Conservation (phyloP, 2,113 vertebrate genomes). For the Peromyscus polionotus region DNA sequence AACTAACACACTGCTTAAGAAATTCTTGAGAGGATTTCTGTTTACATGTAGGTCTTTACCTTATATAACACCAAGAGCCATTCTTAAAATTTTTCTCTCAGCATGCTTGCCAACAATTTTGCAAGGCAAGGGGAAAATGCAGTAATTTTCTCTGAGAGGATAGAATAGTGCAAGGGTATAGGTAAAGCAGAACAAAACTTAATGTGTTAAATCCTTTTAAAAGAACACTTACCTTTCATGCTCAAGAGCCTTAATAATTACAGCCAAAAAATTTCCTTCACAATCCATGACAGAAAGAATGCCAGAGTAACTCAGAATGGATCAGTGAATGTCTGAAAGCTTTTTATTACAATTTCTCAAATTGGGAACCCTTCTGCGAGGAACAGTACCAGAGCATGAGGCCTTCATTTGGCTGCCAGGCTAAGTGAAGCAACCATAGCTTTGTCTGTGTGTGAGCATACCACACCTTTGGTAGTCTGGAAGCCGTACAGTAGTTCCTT, state of each 20-base stretch:
- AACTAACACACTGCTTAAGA: not conserved
- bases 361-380: slow-evolving; percentile 56
- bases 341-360: slow-evolving; percentile 69
- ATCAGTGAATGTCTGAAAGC: slow-evolving; percentile 66
- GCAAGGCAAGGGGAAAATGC: not conserved
- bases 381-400: slow-evolving; percentile 48
- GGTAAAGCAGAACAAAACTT: slow-evolving; percentile 27
- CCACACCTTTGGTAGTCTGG: slow-evolving; percentile 24
- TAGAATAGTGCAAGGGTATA: slow-evolving; percentile 29
- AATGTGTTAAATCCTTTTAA: slow-evolving; percentile 61
- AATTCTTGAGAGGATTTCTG: not conserved
- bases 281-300: slow-evolving; percentile 65
- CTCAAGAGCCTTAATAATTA: slow-evolving; percentile 58
- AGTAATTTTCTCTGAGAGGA: slow-evolving; percentile 21
- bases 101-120: slow-evolving; percentile 35
- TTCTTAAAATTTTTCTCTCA: slow-evolving; percentile 59
- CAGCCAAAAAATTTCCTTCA: slow-evolving; percentile 58
- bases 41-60: slow-evolving; percentile 49
- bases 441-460: not conserved
- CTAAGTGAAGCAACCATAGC: not conserved
- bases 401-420: slow-evolving; percentile 35
- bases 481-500: not conserved
- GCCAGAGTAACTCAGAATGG: slow-evolving; percentile 56
- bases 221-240: slow-evolving; percentile 39
- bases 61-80: slow-evolving; percentile 1